Conservation (phyloP, 1,140 invertebrate species). For the Drosophila takahashii region DNA sequence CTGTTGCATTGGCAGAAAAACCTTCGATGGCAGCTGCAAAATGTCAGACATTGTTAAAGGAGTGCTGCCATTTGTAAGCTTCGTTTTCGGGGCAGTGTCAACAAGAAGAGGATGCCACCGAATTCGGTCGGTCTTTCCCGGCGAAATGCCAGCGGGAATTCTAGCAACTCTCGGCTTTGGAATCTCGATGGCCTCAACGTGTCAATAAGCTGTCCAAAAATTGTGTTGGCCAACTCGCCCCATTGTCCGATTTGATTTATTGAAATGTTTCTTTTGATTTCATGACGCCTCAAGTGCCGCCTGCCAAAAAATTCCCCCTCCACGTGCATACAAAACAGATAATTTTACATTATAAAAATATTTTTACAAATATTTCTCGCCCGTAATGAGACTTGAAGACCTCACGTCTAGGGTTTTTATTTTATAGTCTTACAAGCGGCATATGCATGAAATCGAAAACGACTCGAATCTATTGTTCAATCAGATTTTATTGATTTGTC, state of each 20-base stretch:
- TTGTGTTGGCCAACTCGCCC: conserved; percentile 22
- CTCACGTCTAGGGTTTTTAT: conserved; percentile 47
- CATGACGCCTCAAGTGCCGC: conserved; percentile 55
- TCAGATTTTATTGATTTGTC: conserved; percentile 57
- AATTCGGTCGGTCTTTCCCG: conserved; percentile 28
- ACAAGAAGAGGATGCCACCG: conserved; percentile 31
- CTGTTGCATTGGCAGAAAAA: conserved; percentile 34
- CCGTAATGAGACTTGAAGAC: conserved; percentile 39
- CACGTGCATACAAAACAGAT: conserved; percentile 34
- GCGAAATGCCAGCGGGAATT: conserved; percentile 34
- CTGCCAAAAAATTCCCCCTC: conserved; percentile 27
- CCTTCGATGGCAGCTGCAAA: conserved; percentile 52
- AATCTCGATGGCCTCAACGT: conserved; percentile 27
- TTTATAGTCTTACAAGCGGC: conserved; percentile 20
- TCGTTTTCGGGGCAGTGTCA: conserved; percentile 29
- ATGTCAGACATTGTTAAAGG: conserved; percentile 52
- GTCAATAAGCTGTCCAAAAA: conserved; percentile 55
- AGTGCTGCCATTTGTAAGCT: conserved; percentile 64
- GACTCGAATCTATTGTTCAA: conserved; percentile 44
- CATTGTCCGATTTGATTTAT: conserved; percentile 66
- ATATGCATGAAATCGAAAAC: conserved; percentile 39
- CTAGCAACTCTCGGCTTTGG: conserved; percentile 10
- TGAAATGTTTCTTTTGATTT: conserved; percentile 66
- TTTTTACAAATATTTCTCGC: conserved; percentile 13
- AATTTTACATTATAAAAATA: conserved; percentile 36